Base-by-base conservation (phyloP, 2,888 invertebrate species). In the Physocephala rufipes region DNA sequence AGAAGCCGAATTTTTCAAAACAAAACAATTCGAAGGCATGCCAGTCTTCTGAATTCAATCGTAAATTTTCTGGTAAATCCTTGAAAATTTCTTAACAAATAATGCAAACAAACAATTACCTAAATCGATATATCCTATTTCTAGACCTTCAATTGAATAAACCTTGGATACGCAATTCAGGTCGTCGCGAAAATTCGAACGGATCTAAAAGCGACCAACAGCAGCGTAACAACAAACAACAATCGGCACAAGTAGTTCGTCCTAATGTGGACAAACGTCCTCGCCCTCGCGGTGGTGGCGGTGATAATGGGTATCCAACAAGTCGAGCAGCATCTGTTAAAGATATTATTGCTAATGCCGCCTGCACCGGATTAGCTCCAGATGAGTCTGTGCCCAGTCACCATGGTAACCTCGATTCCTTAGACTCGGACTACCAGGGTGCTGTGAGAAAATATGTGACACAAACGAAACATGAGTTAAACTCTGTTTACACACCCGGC, bases 401-500 rank as follows among this genome's bases (percentile, higher is more conserved):
- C 87, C 86, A 87, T 87, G 85, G 71, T 80, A 76, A 53, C 63
- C 75, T 70, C 71, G 67, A 58, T 47, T 59, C 28, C 49, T 21
- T 69, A 26, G 71, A 62, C 28, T 21, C 70, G 26, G 71, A 62
- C 66, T 75, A 21, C 21, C 30, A 13, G 51, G 74, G 70, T 55
- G 61, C 70, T 67, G 65, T 68, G 70, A 62, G 73, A 59, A 77
- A 78, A 76, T 78, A 78, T 74, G 72, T 59, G 58, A 71, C 59
- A 15, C 69, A 77, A 70, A 67, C 70, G 75, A 79, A 82, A 64
- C 49, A 81, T 85, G 95, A 95, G 89, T 87, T 91, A 86, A 94
- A 94, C 89, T 95, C 95, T 85, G 91, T 94, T 81, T 91, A 93
- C 89, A 88, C 89, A 85, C 90, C 90, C 86, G 94, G 94, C 88